Conservation (phyloP, 30 jellyfish, hydroid and myxozoan species). For the Turritopsis dohrnii region DNA sequence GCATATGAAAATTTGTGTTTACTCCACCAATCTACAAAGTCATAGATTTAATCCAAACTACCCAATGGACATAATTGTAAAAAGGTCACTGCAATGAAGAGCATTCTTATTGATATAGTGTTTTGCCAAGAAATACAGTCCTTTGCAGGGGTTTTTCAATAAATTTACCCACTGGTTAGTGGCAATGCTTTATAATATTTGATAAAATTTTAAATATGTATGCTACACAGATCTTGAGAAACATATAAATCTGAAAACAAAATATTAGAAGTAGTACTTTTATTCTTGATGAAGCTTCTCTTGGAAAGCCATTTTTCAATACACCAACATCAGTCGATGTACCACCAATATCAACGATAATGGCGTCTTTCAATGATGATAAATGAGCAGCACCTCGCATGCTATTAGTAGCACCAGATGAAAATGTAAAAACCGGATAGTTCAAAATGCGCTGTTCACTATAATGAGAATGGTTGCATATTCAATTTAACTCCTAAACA, state of each 20-base stretch:
- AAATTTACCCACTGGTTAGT: no score
- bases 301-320: slow-evolving; percentile 44
- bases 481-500: not conserved
- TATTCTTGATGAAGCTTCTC: slow-evolving; percentile 57
- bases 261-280: no score
- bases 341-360: slow-evolving; percentile 64
- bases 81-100: no score
- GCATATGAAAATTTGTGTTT: slow-evolving; percentile 59
- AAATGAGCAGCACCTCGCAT: slow-evolving; percentile 60
- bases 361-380: slow-evolving; percentile 43
- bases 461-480: not conserved
- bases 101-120: no score
- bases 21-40: slow-evolving; percentile 54
- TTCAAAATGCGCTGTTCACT: slow-evolving; percentile 30
- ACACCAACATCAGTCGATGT: slow-evolving; percentile 72
- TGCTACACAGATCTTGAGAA: no score
- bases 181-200: no score
- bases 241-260: no score
- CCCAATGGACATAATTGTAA: no score
- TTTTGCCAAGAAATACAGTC: no score
- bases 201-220: no score
- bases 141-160: no score
- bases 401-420: slow-evolving; percentile 71
- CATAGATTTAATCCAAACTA: not conserved
- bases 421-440: slow-evolving; percentile 56